Percentiles rank a stretch among this genome's conserved stretches.
phyloP scores from a whole-genome alignment of 2,113 vertebrate species.

The Mohoua ochrocephala region DNA sequence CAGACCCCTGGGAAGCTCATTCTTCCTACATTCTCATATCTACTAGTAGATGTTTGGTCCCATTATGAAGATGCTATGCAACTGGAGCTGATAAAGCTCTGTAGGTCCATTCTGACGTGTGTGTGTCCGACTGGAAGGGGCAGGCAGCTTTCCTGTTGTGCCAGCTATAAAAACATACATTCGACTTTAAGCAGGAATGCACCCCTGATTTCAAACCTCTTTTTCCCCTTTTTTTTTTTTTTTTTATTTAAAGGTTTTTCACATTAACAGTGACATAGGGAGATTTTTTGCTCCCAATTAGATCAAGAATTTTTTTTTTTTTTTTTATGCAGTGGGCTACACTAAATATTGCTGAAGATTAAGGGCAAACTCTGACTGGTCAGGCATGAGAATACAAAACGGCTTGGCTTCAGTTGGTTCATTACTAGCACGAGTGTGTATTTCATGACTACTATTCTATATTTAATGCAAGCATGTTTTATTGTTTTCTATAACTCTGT shows the following conservation, averaged over 20 bases:
- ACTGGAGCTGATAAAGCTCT: neutral
- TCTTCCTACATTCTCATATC: neutral
- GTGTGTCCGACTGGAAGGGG: accelerated
- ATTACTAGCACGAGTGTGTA: neutral
- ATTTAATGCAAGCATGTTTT: neutral
- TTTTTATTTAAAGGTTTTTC: neutral
- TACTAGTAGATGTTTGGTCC: neutral
- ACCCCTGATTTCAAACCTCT: neutral
- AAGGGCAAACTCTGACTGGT: neutral
- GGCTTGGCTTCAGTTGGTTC: neutral
- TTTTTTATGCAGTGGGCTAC: neutral
- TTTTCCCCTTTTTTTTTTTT: accelerated
- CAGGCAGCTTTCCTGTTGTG: neutral
- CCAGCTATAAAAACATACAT: neutral
- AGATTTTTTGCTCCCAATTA: neutral
- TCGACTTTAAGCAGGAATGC: neutral
- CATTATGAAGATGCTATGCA: neutral
- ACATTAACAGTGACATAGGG: neutral
- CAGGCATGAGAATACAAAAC: neutral
- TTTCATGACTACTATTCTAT: neutral
- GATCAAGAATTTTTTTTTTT: neutral
- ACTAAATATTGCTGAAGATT: neutral
- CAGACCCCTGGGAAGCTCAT: neutral
- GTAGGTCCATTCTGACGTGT: neutral
- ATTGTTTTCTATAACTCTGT: neutral